Base-by-base conservation (phyloP, 2,797 vertebrate species). In the Melanitta fusca region DNA sequence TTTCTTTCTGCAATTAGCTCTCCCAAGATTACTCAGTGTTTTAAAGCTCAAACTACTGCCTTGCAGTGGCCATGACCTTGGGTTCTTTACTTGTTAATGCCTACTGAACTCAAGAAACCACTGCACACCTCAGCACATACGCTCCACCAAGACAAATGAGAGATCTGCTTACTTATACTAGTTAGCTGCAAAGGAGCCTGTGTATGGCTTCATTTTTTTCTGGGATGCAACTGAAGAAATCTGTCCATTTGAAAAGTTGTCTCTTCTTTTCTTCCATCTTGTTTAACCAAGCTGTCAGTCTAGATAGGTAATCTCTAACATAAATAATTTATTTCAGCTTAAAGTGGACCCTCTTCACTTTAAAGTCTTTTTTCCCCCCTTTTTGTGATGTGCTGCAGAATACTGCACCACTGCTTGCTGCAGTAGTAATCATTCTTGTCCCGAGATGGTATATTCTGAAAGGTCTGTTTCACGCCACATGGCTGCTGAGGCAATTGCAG, bases 391-490 rank as follows among this genome's bases (percentile, higher is more conserved):
- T 49, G 53, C 43, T 95, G 82, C 74, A 95, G 80, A 92, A 83
- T 53, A 74, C 45, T 82, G 86, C 78, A 88, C 53, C 61, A 58
- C n/a, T 91, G 66, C 57, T 78, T 88, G 68, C 89, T 91, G 80
- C 65, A 91, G 77, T 88, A 64, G 88, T 91, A 96, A 93, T 94
- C 89, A 85, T 85, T 94, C 71, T 73, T 88, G 41, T 88, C 54
- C 80, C 54, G 61, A 80, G 65, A 54, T 68, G 88, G 47, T 58
- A 72, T 45, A 87, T 80, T 39, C 58, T 87, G 73, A 86, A 89
- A 65, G 39, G 71, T 85, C 41, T 72, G 38, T 72, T 54, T 87
- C 61, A 83, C 3, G 17, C 36, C 60, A 73, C 65, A 68, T 21
- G 20, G 56, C 8, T 91, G 27, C 41, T 74, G 91, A 94, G 77